A percentile compares a stretch with the other conserved stretches of the same genome.
These are phyloP conservation scores for Poecile montanus DNA, from an alignment of 2,797 vertebrate species.

Conservation along the genomic window DNA sequence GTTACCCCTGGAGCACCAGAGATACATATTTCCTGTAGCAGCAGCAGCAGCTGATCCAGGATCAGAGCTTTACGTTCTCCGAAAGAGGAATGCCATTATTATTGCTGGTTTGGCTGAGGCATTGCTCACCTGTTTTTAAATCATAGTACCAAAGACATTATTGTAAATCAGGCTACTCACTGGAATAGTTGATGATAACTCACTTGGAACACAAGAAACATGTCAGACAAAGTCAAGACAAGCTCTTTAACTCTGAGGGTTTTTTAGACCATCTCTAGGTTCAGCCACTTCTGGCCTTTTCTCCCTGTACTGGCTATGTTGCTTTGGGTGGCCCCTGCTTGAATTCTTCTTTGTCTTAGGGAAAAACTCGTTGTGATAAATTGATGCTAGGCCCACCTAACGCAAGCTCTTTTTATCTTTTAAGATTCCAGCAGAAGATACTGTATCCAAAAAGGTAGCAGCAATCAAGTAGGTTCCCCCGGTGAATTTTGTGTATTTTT, in stretches of 20 bases:
- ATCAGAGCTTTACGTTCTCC: background rate
- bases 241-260: background rate
- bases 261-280: background rate
- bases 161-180: background rate
- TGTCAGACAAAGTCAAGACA: background rate
- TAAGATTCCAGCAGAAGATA: conserved; percentile 89
- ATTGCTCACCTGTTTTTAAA: background rate
- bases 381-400: background rate
- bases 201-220: background rate
- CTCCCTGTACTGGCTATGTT: background rate
- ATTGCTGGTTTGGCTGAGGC: background rate
- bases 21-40: background rate
- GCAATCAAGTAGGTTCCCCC: conserved; percentile 84
- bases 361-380: background rate
- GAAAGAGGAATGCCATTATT: background rate
- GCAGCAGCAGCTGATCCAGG: background rate
- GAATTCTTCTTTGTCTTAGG: background rate
- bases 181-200: background rate
- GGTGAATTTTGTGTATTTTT: background rate
- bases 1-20: background rate
- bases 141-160: background rate
- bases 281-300: background rate
- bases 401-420: conserved; percentile 27
- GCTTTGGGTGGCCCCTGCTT: background rate
- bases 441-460: conserved; percentile 86